Percentiles rank a stretch among this genome's conserved stretches.
Evolutionary conservation across 2,797 vertebrate species (phyloP).

Genomic region (Anableps anableps): DNA sequence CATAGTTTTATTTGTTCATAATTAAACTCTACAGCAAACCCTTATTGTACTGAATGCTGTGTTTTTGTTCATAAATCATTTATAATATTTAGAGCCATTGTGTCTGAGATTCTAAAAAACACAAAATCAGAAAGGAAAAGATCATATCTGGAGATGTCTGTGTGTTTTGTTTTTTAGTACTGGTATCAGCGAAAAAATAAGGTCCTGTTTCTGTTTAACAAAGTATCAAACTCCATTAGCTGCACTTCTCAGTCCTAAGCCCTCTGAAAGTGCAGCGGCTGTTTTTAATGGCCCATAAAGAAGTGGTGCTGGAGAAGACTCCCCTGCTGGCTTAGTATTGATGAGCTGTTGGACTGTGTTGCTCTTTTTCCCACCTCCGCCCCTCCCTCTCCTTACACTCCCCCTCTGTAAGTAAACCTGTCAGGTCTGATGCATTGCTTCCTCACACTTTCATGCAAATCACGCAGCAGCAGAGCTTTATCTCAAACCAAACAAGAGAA

Average conservation of each 20-base stretch:
- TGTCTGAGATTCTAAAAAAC: not conserved
- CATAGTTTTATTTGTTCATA: constrained; percentile 1
- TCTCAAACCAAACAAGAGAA: constrained; percentile 67
- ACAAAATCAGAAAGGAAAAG: not conserved
- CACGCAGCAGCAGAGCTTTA: constrained; percentile 53
- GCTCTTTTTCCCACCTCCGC: not conserved
- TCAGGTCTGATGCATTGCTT: constrained; percentile 71
- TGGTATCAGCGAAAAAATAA: not conserved
- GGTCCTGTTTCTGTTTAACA: not conserved
- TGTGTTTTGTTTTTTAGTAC: not conserved
- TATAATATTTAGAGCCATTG: not conserved
- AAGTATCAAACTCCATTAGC: constrained; percentile 1
- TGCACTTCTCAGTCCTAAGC: not conserved
- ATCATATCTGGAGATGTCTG: not conserved
- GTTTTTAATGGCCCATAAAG: constrained; percentile 64
- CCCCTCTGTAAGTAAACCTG: constrained; percentile 60
- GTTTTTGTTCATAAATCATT: constrained; percentile 10
- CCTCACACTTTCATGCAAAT: constrained; percentile 66
- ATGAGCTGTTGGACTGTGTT: constrained; percentile 50
- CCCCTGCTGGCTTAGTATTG: constrained; percentile 59
- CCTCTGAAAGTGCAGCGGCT: constrained; percentile 10
- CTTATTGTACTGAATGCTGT: not conserved
- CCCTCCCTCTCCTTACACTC: not conserved
- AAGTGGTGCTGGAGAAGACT: constrained; percentile 34
- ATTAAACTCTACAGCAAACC: not conserved